phyloP scores from a whole-genome alignment of 2,113 vertebrate species.

The Dissostichus mawsoni region DNA sequence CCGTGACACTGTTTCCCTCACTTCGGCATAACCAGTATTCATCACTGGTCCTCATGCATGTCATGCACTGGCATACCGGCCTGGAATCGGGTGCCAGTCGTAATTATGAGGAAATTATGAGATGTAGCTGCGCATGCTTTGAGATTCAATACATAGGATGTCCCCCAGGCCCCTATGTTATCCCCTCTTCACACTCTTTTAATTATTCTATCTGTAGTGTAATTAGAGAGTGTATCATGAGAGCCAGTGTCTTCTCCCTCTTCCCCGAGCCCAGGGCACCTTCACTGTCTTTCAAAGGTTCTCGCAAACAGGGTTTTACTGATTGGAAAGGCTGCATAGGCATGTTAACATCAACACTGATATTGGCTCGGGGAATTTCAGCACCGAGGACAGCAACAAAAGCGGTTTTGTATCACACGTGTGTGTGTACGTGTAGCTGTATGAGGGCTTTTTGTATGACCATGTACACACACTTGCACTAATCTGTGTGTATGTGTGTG shows the following conservation, averaged over 20 bases:
- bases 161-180: constrained; percentile 33
- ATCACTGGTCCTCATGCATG: constrained; percentile 23
- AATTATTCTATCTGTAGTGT: constrained; percentile 52
- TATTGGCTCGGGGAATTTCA: constrained; percentile 61
- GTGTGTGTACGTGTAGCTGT: constrained; percentile 15
- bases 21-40: constrained; percentile 24
- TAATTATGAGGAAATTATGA: constrained; percentile 61
- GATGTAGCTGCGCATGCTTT: constrained; percentile 35
- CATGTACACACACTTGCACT: constrained; percentile 24
- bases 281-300: constrained; percentile 15
- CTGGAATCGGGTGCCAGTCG: constrained; percentile 20
- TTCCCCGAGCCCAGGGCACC: constrained; percentile 28
- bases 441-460: neutral
- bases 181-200: constrained; percentile 25
- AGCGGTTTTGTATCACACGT: neutral
- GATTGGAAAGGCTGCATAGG: constrained; percentile 22
- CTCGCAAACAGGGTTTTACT: constrained; percentile 17
- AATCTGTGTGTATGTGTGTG: constrained; percentile 14
- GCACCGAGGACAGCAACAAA: constrained; percentile 44
- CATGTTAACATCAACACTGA: constrained; percentile 30
- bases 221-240: constrained; percentile 49
- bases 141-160: constrained; percentile 25
- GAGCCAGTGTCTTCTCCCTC: constrained; percentile 8
- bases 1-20: constrained; percentile 36
- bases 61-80: neutral